Evolutionary conservation across 2,113 vertebrate genomes (phyloP).

Genomic region (Lontra canadensis): DNA sequence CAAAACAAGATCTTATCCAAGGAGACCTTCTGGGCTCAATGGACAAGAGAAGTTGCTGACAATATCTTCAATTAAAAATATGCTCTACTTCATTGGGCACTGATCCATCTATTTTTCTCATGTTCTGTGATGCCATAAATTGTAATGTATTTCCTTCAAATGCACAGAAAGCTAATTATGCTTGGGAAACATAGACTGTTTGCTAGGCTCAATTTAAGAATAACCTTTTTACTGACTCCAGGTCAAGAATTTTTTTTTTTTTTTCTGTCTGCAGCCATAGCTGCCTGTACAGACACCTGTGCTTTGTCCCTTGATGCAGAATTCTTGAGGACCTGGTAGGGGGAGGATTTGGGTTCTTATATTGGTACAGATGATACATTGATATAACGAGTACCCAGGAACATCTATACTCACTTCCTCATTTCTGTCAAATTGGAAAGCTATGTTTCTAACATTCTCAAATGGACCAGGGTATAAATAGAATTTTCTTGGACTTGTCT

Average conservation of each 20-base stretch:
- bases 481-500: neutral
- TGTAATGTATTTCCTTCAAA: neutral
- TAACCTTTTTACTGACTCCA: neutral
- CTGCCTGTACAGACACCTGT: neutral
- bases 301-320: neutral
- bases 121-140: neutral
- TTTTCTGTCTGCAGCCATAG: neutral
- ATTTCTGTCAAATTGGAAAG: neutral
- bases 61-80: neutral
- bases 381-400: neutral
- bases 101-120: neutral
- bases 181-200: neutral
- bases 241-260: neutral
- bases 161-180: neutral
- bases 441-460: neutral
- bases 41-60: neutral
- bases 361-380: neutral
- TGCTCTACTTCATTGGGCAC: neutral
- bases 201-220: neutral
- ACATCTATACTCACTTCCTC: neutral
- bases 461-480: neutral
- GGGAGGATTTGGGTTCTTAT: neutral
- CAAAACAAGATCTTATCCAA: neutral
- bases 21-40: neutral
- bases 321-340: neutral